Conservation (phyloP, 1,140 invertebrate species). For the Rhyacophila brunnea region DNA sequence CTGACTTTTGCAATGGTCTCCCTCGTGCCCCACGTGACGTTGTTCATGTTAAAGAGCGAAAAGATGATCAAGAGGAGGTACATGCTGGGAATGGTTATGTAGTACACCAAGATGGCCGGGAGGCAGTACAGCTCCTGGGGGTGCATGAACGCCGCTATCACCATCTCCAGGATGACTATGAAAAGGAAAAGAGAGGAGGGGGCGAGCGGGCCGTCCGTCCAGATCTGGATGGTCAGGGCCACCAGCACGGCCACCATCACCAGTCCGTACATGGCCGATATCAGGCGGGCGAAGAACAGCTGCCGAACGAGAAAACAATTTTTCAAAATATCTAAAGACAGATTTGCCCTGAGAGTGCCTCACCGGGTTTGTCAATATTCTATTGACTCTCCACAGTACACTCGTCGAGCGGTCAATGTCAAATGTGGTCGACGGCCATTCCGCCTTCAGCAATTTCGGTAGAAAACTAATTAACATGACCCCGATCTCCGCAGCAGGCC, state of each 20-base stretch:
- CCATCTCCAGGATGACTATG: slow-evolving; percentile 57
- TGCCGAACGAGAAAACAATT: slow-evolving; percentile 44
- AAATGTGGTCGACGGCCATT: too few relatives aligned
- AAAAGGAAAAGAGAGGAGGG: slow-evolving; percentile 80
- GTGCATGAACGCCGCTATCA: slow-evolving; percentile 68
- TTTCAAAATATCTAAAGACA: too few relatives aligned
- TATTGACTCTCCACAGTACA: too few relatives aligned
- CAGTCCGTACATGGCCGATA: slow-evolving; percentile 79
- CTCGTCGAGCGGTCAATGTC: too few relatives aligned
- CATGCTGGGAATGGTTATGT: slow-evolving; percentile 90
- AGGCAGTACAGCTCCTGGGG: slow-evolving; percentile 82
- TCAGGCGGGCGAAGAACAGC: slow-evolving; percentile 71
- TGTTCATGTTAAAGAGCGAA: slow-evolving; percentile 87
- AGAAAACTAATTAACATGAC: too few relatives aligned
- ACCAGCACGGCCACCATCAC: slow-evolving; percentile 93
- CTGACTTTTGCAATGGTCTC: slow-evolving; percentile 59
- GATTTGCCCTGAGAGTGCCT: too few relatives aligned
- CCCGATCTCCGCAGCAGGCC: too few relatives aligned
- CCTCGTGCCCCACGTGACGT: slow-evolving; percentile 88
- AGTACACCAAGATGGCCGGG: slow-evolving; percentile 79
- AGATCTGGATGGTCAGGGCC: slow-evolving; percentile 78
- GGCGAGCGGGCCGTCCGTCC: slow-evolving; percentile 74
- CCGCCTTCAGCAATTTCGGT: too few relatives aligned
- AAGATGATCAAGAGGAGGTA: slow-evolving; percentile 91
- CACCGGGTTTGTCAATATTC: too few relatives aligned